Percentiles rank a stretch among this genome's conserved stretches.
Evolutionary conservation across 2,113 vertebrate genomes (phyloP).

Genomic region (Puntigrus tetrazona): DNA sequence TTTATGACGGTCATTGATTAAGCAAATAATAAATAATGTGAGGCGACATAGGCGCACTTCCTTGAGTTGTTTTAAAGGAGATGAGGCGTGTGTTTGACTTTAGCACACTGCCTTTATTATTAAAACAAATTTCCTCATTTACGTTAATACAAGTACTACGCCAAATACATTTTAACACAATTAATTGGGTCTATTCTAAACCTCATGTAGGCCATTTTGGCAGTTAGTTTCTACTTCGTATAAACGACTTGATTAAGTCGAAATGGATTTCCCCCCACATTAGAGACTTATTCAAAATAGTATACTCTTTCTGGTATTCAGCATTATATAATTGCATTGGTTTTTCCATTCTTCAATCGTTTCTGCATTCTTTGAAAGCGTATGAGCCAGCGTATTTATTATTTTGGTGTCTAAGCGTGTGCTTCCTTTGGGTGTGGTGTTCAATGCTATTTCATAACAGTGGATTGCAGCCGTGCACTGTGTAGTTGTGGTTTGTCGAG

Average conservation of each 20-base stretch:
- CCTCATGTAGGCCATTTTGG: background rate
- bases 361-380: background rate
- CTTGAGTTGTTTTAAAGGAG: background rate
- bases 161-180: background rate
- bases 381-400: background rate
- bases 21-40: conserved; percentile 40
- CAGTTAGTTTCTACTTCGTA: background rate
- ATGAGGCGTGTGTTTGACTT: background rate
- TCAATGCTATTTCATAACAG: background rate
- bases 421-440: background rate
- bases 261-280: background rate
- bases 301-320: background rate
- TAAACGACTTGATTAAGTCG: background rate
- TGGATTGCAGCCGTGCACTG: background rate
- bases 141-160: background rate
- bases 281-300: background rate
- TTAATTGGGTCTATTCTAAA: background rate
- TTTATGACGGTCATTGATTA: conserved; percentile 30
- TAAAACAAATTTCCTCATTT: background rate
- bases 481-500: background rate
- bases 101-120: background rate
- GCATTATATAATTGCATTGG: background rate
- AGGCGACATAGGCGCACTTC: background rate
- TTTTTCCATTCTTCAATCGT: background rate
- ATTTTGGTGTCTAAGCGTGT: conserved; percentile 2